Evolutionary conservation across 2,797 vertebrate genomes (phyloP).

Genomic region (Chloroceryle amazona): DNA sequence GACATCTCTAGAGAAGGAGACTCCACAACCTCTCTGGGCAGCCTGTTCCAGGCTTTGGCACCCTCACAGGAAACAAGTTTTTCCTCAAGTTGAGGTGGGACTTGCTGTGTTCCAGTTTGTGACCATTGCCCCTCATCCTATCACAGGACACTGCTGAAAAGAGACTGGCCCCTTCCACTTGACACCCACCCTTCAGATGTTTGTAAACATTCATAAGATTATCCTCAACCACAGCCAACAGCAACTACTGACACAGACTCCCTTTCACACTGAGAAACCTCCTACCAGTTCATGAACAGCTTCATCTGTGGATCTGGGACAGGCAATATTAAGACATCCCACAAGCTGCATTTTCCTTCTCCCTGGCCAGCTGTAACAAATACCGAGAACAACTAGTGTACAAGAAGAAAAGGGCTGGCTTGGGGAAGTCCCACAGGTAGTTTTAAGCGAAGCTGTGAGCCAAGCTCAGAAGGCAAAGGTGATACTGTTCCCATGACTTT

Average conservation of each 20-base stretch:
- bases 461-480: neutral
- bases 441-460: neutral
- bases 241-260: rapidly evolving
- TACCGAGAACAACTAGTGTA: neutral
- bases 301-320: neutral
- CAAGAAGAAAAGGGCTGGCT: neutral
- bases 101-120: too few species aligned
- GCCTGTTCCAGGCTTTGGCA: too few species aligned
- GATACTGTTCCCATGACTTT: neutral
- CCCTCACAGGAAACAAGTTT: too few species aligned
- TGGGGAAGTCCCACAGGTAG: neutral
- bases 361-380: neutral
- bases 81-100: too few species aligned
- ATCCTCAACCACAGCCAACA: neutral
- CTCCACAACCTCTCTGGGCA: too few species aligned
- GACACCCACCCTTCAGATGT: too few species aligned
- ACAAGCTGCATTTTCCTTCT: neutral
- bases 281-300: neutral
- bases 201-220: too few species aligned
- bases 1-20: too few species aligned
- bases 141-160: too few species aligned
- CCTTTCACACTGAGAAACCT: neutral
- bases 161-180: too few species aligned
- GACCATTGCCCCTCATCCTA: too few species aligned
- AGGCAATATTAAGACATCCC: neutral